These are phyloP conservation scores for Aspidapion aeneum DNA, from an alignment of 2,888 invertebrate genomes.

Conservation along the genomic window DNA sequence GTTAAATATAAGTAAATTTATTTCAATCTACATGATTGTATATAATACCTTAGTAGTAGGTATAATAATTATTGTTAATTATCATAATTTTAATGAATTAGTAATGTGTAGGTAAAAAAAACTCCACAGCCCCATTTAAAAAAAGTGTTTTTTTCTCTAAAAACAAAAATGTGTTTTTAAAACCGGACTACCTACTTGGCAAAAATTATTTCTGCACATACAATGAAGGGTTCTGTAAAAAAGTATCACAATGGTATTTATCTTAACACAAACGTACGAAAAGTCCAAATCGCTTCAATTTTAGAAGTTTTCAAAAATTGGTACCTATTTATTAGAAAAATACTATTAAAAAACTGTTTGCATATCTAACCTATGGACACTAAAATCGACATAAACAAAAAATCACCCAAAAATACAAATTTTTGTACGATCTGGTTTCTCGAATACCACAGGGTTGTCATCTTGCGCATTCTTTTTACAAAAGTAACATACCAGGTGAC, in stretches of 20 bases:
- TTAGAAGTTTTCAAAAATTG: neutral
- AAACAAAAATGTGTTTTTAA: slow-evolving; percentile 29
- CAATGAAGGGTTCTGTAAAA: slow-evolving; percentile 32
- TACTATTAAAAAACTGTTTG: neutral
- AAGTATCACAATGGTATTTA: slow-evolving; percentile 34
- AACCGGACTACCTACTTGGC: slow-evolving; percentile 30
- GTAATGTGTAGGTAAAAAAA: slow-evolving; percentile 36
- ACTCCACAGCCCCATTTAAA: slow-evolving; percentile 41
- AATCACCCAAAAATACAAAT: neutral
- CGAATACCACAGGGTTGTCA: neutral
- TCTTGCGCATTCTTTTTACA: neutral
- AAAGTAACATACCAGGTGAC: no score
- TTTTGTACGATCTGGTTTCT: neutral
- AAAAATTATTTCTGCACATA: slow-evolving; percentile 4
- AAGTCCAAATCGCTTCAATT: neutral
- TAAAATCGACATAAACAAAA: neutral
- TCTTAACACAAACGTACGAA: neutral
- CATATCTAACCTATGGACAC: neutral
- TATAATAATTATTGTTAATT: slow-evolving; percentile 9
- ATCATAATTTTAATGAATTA: slow-evolving; percentile 18
- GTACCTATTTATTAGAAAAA: neutral
- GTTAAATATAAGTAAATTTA: slow-evolving; percentile 34
- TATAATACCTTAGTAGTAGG: slow-evolving; percentile 33
- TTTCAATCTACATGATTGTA: slow-evolving; percentile 38
- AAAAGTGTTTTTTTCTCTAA: slow-evolving; percentile 19